Conservation (phyloP, 2,888 invertebrate genomes). For the Seira ritae region DNA sequence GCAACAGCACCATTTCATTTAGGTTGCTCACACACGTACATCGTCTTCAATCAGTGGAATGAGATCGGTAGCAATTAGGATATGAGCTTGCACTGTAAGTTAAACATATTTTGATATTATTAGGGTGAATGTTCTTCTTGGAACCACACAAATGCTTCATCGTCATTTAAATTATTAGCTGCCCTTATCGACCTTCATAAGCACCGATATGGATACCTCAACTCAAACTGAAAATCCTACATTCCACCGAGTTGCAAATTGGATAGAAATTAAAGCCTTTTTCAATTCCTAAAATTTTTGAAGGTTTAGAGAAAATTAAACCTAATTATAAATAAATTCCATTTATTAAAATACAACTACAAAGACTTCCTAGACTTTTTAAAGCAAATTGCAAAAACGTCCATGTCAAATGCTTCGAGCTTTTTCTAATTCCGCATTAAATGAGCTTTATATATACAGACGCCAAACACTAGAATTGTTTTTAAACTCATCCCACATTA, state of each 20-base stretch:
- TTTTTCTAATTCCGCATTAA: background rate
- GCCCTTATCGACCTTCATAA: background rate
- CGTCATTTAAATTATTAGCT: background rate
- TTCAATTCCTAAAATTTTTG: background rate
- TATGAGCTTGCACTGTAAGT: no score
- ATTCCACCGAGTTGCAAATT: constrained; percentile 2
- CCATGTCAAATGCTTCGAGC: background rate
- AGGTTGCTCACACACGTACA: constrained; percentile 25
- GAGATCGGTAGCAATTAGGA: constrained; percentile 43
- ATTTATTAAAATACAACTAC: background rate
- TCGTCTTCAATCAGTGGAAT: constrained; percentile 34
- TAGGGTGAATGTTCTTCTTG: no score
- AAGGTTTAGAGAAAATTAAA: background rate
- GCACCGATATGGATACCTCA: background rate
- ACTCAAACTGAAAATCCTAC: no score
- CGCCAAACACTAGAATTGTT: background rate
- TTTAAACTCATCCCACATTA: no score
- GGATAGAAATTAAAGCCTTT: background rate
- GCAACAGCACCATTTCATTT: constrained; percentile 56
- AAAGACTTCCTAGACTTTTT: background rate
- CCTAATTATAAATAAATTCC: background rate
- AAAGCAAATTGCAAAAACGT: background rate
- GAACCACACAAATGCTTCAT: no score
- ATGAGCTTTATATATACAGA: background rate
- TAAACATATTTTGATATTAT: no score